Base-by-base conservation (phyloP, 2,113 vertebrate genomes). In the Istiophorus platypterus region DNA sequence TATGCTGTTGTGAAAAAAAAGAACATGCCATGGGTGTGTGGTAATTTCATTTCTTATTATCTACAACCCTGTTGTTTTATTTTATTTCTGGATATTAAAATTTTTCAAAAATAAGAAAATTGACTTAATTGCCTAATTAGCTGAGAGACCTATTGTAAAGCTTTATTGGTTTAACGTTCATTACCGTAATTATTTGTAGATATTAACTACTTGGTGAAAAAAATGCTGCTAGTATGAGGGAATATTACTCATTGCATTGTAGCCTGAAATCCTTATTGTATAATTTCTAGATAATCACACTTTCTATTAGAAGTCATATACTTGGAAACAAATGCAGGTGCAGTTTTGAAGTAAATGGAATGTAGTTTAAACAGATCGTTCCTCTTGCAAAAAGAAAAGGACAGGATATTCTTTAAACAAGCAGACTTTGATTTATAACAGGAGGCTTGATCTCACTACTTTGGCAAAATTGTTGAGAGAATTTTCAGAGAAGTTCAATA, bases 381-480 rank as follows among this genome's bases (percentile, higher is more conserved):
- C 8, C 18, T 14, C 57, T 22, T 4, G 20, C 13, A 57, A 18
- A 31, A 14, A 42, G 20, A 29, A 72, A 29, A 59, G 1, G 26
- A 27, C 13, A 22, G 5, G 51, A 29, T 10, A 29, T 27, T 41
- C 9, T 54, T 52, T 5, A 26, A 37, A 24, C 29, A 9, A 26
- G 29, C 29, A 74, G 45, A 41, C 45, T 47, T 29, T 66, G 27
- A 58, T 45, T 66, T 42, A 34, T 42, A 76, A 27, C 57, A 58
- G 14, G 12, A 58, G 41, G n/a, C 37, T 14, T 74, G 64, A 84
- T 13, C 27, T 63, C 64, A 74, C 15, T n/a, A 20, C 56, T 68
- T 12, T 69, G 47, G 34, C 37, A 47, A 27, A 68, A 45, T 2
- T 22, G 31, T 26, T 45, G n/a, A 58, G 62, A 56, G n/a, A 0